Base-by-base conservation (phyloP, 53 echinoderm and acorn worm species). In the Arbacia lixula region DNA sequence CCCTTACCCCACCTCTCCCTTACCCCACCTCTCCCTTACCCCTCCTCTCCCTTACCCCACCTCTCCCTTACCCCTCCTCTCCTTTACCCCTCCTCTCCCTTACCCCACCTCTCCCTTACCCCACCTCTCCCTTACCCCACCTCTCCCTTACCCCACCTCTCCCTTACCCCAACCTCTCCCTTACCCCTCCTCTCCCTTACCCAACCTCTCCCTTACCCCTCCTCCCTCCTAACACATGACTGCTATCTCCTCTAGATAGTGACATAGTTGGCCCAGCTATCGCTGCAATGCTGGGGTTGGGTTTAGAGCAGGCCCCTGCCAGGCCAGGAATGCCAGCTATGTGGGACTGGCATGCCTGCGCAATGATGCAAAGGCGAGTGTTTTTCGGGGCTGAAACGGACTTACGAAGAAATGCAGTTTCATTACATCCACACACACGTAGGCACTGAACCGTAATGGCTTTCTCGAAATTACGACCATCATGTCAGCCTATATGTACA, bases 311-410 rank as follows among this genome's bases (percentile, higher is more conserved):
- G n/a, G n/a, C n/a, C 31, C 53, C 67, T 12, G 53, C 74, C 52
- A 52, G 26, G 74, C 53, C 33, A n/a, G 53, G 53, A 51, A 74
- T 74, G 50, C 74, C 74, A 74, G 52, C 74, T 53, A 74, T 74
- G 74, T 32, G 35, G n/a, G 52, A 74, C 46, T 74, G 74, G 33
- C 74, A 74, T 74, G 74, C 74, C 74, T 74, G 51, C 74, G 50
- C 53, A 11, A 6, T 53, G 74, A 51, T 69, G 40, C 69, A 69
- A 27, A 22, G 69, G 69, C 27, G 43, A n/a, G n/a, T n/a, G n/a
- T n/a, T n/a, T n/a, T n/a, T 53, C 46, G 53, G 53, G 74, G 52
- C 53, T 49, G 74, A 74, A 74, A 74, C 52, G 30, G 74, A 74
- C 74, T 46, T 42, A 53, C 53, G 52, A 34, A 74, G 74, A 74